Base-by-base conservation (phyloP, 2,797 vertebrate species). In the Margarornis squamiger region DNA sequence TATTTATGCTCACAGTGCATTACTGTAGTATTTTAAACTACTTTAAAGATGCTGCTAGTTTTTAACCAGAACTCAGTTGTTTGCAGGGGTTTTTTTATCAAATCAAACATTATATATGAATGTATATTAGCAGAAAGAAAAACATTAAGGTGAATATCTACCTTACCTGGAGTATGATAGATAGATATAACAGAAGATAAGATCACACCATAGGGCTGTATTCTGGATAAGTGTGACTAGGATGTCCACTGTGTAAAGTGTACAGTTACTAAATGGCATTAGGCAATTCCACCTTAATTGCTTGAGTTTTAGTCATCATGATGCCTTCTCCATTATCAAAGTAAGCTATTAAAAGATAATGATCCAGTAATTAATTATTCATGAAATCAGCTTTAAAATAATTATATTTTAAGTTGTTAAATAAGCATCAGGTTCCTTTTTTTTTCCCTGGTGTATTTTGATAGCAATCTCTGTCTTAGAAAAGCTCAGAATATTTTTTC, bases 301-400 rank as follows among this genome's bases (percentile, higher is more conserved):
- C 45, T 86, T 65, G 54, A 19, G 17, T 6, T 88, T 67, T 68
- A 88, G 55, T 86, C n/a, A 43, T 77, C 71, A n/a, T 41, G 36
- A 81, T 90, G 49, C 20, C 38, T 85, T 74, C 21, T 78, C 27
- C 39, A 14, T 75, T 95, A 85, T 84, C 67, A 82, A 72, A 88
- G 43, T 19, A 73, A 88, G 30, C 57, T 90, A 67, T 92, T 93
- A 72, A 93, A 83, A 93, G 63, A 30, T 88, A 93, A 85, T 71
- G 27, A 68, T 86, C 75, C 46, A 32, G 2, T 34, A 88, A 86
- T 88, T 90, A 88, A 72, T 86, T 88, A 90, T 75, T 86, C 29
- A 86, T 76, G 10, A 93, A 51, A 76, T 26, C 19, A 9, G 34
- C 72, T 93, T 95, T 90, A 70, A 76, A 92, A 83, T 79, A 90